A percentile compares a stretch with the other conserved stretches of the same genome.
Conservation (phyloP, 1,140 invertebrate genomes). For the Aphelinus certus region DNA sequence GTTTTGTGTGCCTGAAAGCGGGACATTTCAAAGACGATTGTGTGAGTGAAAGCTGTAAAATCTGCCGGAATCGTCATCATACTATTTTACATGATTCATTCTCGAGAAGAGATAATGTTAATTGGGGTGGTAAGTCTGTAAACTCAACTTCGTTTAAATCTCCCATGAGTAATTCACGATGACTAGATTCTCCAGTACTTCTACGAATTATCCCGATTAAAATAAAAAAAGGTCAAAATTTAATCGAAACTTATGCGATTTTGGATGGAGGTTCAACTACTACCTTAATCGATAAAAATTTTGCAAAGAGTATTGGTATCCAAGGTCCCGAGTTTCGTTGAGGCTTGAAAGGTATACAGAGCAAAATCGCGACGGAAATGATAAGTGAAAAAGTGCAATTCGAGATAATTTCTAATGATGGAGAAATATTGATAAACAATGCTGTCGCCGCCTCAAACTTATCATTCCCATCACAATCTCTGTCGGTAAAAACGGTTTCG, state of each 20-base stretch:
- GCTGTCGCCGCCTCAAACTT: neutral
- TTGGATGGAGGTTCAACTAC: neutral
- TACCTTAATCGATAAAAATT: too few relatives aligned
- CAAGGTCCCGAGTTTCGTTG: neutral
- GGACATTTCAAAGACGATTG: too few relatives aligned
- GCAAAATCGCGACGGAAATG: neutral
- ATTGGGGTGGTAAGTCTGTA: too few relatives aligned
- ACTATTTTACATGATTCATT: too few relatives aligned
- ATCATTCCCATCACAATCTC: conserved; percentile 14
- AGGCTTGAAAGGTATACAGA: neutral
- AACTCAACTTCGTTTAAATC: too few relatives aligned
- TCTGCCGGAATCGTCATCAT: too few relatives aligned
- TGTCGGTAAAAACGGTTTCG: neutral
- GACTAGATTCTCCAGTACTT: neutral
- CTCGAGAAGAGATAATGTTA: too few relatives aligned
- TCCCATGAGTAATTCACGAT: too few relatives aligned
- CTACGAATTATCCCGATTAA: neutral
- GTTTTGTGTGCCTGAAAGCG: too few relatives aligned
- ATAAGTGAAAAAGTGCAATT: neutral
- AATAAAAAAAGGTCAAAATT: neutral
- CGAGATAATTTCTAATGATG: neutral
- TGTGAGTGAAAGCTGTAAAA: too few relatives aligned
- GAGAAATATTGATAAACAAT: neutral
- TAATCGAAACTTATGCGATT: neutral
- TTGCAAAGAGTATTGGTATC: too few relatives aligned